Evolutionary conservation across 2,888 invertebrate genomes (phyloP).

Genomic region (Ormyrus rosae): DNA sequence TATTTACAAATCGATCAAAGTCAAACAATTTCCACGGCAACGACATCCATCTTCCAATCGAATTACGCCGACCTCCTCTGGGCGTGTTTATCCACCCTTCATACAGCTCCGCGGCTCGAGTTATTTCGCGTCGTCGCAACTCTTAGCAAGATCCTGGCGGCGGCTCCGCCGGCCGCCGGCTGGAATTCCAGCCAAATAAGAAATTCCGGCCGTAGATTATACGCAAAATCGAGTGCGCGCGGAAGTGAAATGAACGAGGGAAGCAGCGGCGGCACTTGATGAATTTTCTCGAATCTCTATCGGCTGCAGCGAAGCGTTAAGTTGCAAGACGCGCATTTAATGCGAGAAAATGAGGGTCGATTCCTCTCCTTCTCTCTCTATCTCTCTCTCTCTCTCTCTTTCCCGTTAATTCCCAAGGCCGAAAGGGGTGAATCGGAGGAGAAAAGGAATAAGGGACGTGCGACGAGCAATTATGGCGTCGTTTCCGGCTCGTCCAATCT

Average conservation of each 20-base stretch:
- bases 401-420: constrained; percentile 4
- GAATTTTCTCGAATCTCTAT: constrained; percentile 36
- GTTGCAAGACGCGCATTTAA: constrained; percentile 50
- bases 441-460: constrained; percentile 40
- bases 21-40: too few relatives aligned
- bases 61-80: too few relatives aligned
- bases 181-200: constrained; percentile 14
- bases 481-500: constrained; percentile 53
- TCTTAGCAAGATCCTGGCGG: too few relatives aligned
- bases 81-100: too few relatives aligned
- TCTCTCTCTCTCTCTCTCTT: constrained; percentile 5
- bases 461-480: constrained; percentile 54
- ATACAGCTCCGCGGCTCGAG: too few relatives aligned
- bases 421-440: constrained; percentile 12
- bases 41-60: too few relatives aligned
- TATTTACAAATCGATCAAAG: too few relatives aligned
- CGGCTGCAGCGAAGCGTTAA: constrained; percentile 49
- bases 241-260: constrained; percentile 8
- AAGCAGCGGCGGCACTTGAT: constrained; percentile 9
- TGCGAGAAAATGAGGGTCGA: constrained; percentile 43
- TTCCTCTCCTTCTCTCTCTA: neutral
- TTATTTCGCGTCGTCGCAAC: too few relatives aligned
- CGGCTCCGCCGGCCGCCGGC: too few relatives aligned
- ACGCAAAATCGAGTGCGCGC: neutral
- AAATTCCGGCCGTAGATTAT: constrained; percentile 9